Evolutionary conservation across 2,888 invertebrate species (phyloP), one percentile per base, ranked within the genome.

Genomic region (Volucella inflata): DNA sequence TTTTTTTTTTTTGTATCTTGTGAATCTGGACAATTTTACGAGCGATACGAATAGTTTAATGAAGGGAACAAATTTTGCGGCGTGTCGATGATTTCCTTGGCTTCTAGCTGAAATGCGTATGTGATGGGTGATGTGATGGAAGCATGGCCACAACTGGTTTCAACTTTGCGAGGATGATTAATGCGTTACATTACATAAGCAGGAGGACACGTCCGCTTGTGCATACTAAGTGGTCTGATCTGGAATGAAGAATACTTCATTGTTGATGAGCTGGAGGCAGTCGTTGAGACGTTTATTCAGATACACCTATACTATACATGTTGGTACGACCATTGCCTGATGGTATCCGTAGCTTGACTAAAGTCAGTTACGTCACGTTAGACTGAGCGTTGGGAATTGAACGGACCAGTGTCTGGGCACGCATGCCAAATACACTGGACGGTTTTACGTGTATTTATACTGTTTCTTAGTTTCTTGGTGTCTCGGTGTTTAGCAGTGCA

Each of bases 361-460:
- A 64, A 70, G 74, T 78, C 70, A 71, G 70, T 84, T 84, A 75
- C 84, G 84, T 84, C 80, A 80, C 84, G 80, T 76, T 48, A 71
- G 71, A 50, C 53, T 81, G 30, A 30, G 80, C 75, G 67, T 76
- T 11, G 70, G 53, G 48, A 75, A 74, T 75, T 80, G 53, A 80
- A 70, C 76, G 74, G 76, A 46, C 38, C 67, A 44, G 62, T 70
- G 84, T 85, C 80, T 76, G 76, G 60, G 75, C 84, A 80, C 84
- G 84, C 84, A 84, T 80, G 38, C 75, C 53, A 42, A 70, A 70
- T 64, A 48, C 46, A 36, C 38, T 64, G 38, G 21, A 30, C 42
- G 70, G 70, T 50, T 67, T 44, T 38, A 40, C 42, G 30, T 6
- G 30, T 30, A 30, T 30, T 30, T 1, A 30, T 30, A 30, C 30